Percentiles rank a stretch among this genome's conserved stretches.
Evolutionary conservation across 2,888 invertebrate species (phyloP).

Genomic region (Dynastes grantii): DNA sequence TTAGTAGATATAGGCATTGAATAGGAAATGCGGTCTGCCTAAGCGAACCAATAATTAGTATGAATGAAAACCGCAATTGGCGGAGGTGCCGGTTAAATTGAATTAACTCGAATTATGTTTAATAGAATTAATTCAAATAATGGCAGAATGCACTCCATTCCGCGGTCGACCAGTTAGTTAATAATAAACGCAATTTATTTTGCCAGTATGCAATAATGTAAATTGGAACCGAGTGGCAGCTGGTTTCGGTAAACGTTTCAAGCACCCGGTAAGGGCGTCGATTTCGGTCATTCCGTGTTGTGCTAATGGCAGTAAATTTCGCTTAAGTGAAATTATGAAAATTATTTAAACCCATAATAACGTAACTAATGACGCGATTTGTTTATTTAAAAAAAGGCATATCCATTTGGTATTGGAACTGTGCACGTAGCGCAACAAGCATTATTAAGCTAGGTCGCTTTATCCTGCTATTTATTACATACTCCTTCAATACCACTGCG

Average conservation of each 20-base stretch:
- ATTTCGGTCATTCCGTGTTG: neutral
- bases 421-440: too few relatives aligned
- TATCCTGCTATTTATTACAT: too few relatives aligned
- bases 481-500: too few relatives aligned
- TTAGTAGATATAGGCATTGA: too few relatives aligned
- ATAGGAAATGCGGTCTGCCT: too few relatives aligned
- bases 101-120: neutral
- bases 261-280: neutral
- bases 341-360: neutral
- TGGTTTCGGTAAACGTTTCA: conserved; percentile 8
- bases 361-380: too few relatives aligned
- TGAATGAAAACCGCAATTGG: too few relatives aligned
- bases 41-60: too few relatives aligned
- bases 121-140: neutral
- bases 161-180: neutral
- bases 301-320: conserved; percentile 2
- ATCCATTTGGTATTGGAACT: too few relatives aligned
- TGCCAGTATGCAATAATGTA: neutral
- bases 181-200: conserved; percentile 17
- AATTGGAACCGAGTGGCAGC: conserved; percentile 5
- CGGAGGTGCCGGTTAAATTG: neutral
- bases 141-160: neutral
- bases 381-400: too few relatives aligned
- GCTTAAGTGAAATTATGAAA: neutral
- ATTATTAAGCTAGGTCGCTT: too few relatives aligned